Conservation (phyloP, 1,140 invertebrate species). For the Helicoverpa armigera region DNA sequence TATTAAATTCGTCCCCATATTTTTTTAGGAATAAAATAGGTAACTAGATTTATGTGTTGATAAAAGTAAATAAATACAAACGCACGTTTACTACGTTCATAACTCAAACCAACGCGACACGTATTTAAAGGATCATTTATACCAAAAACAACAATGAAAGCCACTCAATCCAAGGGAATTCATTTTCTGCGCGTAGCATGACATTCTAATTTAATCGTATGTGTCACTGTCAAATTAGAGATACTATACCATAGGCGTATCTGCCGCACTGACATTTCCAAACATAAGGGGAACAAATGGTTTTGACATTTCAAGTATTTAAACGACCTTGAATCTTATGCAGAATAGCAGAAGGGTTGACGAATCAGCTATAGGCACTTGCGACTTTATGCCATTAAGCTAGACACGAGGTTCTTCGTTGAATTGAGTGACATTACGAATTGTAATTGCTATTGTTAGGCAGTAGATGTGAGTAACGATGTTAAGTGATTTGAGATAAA, state of each 20-base stretch:
- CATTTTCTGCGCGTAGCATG: slow-evolving; percentile 71
- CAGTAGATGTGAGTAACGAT: slow-evolving; percentile 5
- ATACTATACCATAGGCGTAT: slow-evolving; percentile 82
- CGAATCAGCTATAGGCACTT: slow-evolving; percentile 48
- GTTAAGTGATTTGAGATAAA: slow-evolving; percentile 27
- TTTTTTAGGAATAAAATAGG: too few relatives aligned
- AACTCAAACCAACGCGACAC: slow-evolving; percentile 33
- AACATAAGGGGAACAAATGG: slow-evolving; percentile 82
- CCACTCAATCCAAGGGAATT: slow-evolving; percentile 67
- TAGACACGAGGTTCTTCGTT: slow-evolving; percentile 44
- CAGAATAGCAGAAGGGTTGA: slow-evolving; percentile 71
- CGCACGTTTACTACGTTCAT: neutral
- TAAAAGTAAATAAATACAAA: neutral
- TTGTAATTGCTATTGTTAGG: slow-evolving; percentile 56
- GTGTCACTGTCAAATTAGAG: slow-evolving; percentile 82
- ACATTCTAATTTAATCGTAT: slow-evolving; percentile 82
- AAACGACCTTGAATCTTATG: slow-evolving; percentile 77
- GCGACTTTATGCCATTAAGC: slow-evolving; percentile 44
- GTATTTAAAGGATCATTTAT: slow-evolving; percentile 46
- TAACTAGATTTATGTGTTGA: too few relatives aligned
- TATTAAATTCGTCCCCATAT: too few relatives aligned
- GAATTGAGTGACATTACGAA: slow-evolving; percentile 58
- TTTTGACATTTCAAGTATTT: slow-evolving; percentile 82
- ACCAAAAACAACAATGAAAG: slow-evolving; percentile 60
- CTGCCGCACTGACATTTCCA: slow-evolving; percentile 83